A percentile compares a stretch with the other conserved stretches of the same genome.
These are phyloP conservation scores for Anthoscopus minutus DNA, from an alignment of 2,113 vertebrate genomes.

Conservation along the genomic window DNA sequence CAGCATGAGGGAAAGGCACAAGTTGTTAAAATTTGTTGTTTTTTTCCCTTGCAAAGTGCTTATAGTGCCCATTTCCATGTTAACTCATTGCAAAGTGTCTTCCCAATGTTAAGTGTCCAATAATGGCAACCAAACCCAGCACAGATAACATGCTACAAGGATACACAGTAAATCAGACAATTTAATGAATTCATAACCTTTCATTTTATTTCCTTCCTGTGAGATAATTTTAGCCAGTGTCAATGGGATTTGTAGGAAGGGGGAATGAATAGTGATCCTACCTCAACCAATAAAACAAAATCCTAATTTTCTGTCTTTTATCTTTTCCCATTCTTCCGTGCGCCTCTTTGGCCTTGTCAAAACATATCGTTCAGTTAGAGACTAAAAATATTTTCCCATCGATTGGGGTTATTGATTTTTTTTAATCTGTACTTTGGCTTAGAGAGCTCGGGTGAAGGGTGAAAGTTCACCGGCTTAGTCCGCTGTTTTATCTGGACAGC, in stretches of 20 bases:
- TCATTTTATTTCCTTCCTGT: conserved; percentile 69
- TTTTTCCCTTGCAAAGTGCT: background rate
- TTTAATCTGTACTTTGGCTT: conserved; percentile 86
- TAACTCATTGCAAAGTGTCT: background rate
- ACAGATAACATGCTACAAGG: conserved; percentile 46
- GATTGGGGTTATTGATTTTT: conserved; percentile 87
- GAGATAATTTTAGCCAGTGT: conserved; percentile 71
- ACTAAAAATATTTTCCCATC: conserved; percentile 85
- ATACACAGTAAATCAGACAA: conserved; percentile 61
- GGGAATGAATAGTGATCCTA: conserved; percentile 70
- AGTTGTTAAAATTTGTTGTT: background rate
- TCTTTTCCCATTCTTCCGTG: conserved; percentile 77
- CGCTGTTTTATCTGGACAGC: conserved; percentile 80
- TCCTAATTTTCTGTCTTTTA: conserved; percentile 82
- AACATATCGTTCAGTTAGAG: conserved; percentile 84
- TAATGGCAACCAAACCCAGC: conserved; percentile 30
- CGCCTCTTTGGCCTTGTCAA: conserved; percentile 77
- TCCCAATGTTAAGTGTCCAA: background rate
- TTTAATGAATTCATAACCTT: conserved; percentile 74
- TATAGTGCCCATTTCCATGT: background rate
- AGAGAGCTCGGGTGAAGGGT: conserved; percentile 83
- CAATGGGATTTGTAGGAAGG: conserved; percentile 57
- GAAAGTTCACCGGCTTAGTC: conserved; percentile 82
- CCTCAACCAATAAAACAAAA: conserved; percentile 75
- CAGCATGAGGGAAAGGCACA: background rate